phyloP scores from a whole-genome alignment of 2,888 invertebrate genomes.

The Cheilosia urbana region DNA sequence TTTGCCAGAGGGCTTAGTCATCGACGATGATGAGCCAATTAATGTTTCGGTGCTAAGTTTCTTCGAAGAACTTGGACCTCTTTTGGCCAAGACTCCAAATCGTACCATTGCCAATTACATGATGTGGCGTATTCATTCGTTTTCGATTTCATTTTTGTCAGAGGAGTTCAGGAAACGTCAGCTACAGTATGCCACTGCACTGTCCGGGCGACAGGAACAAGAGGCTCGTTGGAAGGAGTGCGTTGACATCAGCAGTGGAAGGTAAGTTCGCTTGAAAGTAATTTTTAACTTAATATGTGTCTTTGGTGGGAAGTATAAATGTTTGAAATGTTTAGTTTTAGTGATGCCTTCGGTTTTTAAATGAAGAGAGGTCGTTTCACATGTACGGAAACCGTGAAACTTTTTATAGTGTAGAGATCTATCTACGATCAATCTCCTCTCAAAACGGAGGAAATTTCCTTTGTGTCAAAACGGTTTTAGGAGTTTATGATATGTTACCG shows the following conservation, averaged over 20 bases:
- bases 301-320: no score
- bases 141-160: slow-evolving; percentile 91
- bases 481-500: no score
- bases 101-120: slow-evolving; percentile 94
- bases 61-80: slow-evolving; percentile 88
- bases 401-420: no score
- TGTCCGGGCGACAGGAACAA: slow-evolving; percentile 93
- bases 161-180: slow-evolving; percentile 91
- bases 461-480: no score
- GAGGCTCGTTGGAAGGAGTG: slow-evolving; percentile 97
- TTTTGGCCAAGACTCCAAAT: slow-evolving; percentile 86
- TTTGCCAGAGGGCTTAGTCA: slow-evolving; percentile 87
- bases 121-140: slow-evolving; percentile 94
- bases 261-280: slow-evolving; percentile 84
- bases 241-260: slow-evolving; percentile 90
- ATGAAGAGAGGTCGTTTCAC: no score
- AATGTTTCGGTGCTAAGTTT: slow-evolving; percentile 94
- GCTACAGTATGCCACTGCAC: slow-evolving; percentile 90
- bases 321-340: no score
- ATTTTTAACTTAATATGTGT: neutral
- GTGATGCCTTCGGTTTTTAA: no score
- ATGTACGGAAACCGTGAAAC: no score
- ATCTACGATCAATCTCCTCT: no score
- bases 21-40: slow-evolving; percentile 89
- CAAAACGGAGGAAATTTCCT: no score